A percentile compares a stretch with the other conserved stretches of the same genome.
Conservation (phyloP, 2,797 vertebrate genomes). For the Malacoctenus gilli region DNA sequence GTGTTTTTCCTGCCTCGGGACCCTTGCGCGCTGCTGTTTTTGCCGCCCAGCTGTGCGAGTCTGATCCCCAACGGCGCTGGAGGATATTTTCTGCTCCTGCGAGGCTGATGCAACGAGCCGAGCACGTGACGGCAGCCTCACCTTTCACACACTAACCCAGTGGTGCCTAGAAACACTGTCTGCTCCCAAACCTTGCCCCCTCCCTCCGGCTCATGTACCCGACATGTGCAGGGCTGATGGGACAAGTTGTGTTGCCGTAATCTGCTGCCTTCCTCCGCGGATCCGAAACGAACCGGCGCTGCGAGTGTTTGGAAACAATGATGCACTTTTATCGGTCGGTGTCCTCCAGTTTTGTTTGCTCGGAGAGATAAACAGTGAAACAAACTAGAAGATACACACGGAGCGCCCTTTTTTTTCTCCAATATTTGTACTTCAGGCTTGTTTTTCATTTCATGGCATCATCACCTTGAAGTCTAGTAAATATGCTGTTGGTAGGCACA, state of each 20-base stretch:
- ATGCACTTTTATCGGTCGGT: slow-evolving; percentile 12
- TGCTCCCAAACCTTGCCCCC: background rate
- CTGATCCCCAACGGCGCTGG: slow-evolving; percentile 29
- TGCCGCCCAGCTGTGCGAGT: slow-evolving; percentile 30
- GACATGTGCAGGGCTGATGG: slow-evolving; percentile 49
- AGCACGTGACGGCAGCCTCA: slow-evolving; percentile 60
- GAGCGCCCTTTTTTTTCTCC: background rate
- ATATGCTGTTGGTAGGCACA: too few species aligned
- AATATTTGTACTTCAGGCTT: too few species aligned
- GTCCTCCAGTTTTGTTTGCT: background rate
- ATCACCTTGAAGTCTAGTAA: too few species aligned
- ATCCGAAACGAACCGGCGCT: too few species aligned
- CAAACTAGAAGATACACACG: background rate
- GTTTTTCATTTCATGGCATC: too few species aligned
- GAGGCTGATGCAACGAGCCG: slow-evolving; percentile 60
- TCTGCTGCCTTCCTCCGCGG: background rate
- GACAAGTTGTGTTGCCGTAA: slow-evolving; percentile 22
- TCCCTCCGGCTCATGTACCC: slow-evolving; percentile 40
- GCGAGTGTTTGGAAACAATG: background rate
- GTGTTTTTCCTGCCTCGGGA: background rate
- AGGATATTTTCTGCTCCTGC: slow-evolving; percentile 5
- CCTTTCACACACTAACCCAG: slow-evolving; percentile 80
- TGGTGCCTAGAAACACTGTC: slow-evolving; percentile 37
- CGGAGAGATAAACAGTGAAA: background rate
- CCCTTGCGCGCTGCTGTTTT: background rate